Percentiles rank a stretch among this genome's conserved stretches.
These are phyloP conservation scores for Imbricaverruca yamaguchii DNA, from an alignment of 2,888 invertebrate species.

Conservation along the genomic window DNA sequence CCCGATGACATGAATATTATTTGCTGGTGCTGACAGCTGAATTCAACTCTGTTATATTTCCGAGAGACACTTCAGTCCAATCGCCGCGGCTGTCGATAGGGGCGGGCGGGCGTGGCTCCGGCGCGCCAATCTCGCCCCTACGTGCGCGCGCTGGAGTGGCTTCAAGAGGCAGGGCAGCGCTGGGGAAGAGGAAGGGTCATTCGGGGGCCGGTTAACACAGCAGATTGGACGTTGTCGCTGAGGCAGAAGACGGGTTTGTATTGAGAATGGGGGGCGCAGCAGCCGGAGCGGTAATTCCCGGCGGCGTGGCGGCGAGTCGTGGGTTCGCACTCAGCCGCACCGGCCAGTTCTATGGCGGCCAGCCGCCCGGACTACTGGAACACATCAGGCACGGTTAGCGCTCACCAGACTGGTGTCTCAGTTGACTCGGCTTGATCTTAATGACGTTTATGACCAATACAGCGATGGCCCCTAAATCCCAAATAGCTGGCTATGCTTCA, in stretches of 20 bases:
- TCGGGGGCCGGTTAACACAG: not conserved
- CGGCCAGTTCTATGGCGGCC: not conserved
- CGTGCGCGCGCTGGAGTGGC: not conserved
- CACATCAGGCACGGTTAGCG: too few species aligned
- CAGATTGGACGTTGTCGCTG: not conserved
- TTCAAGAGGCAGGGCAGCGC: constrained; percentile 18
- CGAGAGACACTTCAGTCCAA: constrained; percentile 5
- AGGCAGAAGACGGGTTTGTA: not conserved
- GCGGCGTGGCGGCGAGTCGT: not conserved
- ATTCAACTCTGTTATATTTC: constrained; percentile 15
- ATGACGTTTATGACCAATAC: too few species aligned
- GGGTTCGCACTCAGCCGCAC: too few species aligned
- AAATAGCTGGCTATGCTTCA: too few species aligned
- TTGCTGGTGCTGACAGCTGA: constrained; percentile 1
- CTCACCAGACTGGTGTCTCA: not conserved
- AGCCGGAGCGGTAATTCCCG: not conserved
- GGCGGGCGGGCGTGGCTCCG: not conserved
- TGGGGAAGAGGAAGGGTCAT: constrained; percentile 7
- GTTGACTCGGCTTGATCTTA: not conserved
- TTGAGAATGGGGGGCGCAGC: not conserved
- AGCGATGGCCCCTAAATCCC: too few species aligned
- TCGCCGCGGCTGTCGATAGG: not conserved
- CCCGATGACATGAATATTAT: constrained; percentile 15
- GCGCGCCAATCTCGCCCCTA: not conserved
- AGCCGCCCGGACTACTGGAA: not conserved